Conservation (phyloP, 2,888 invertebrate genomes). For the Napeogenes sylphis region DNA sequence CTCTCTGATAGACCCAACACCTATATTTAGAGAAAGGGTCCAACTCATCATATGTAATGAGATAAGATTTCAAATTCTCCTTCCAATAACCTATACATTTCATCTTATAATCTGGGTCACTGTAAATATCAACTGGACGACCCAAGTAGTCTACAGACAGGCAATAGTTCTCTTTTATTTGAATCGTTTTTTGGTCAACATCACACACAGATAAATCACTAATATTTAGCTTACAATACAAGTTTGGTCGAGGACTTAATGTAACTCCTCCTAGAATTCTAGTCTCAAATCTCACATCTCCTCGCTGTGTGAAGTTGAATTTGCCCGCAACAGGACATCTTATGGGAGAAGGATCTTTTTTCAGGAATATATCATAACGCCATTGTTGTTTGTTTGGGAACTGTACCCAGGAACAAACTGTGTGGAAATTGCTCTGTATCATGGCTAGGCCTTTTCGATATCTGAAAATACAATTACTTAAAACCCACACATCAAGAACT, state of each 20-base stretch:
- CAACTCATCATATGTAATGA: slow-evolving; percentile 96
- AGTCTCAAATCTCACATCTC: slow-evolving; percentile 94
- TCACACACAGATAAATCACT: slow-evolving; percentile 98
- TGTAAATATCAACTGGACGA: slow-evolving; percentile 96
- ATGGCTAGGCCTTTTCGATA: slow-evolving; percentile 92
- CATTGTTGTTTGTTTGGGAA: slow-evolving; percentile 90
- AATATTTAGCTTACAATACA: slow-evolving; percentile 94
- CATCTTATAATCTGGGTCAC: slow-evolving; percentile 96
- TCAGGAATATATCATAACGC: slow-evolving; percentile 91
- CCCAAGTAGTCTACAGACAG: slow-evolving; percentile 97
- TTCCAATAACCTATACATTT: slow-evolving; percentile 99
- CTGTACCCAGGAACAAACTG: slow-evolving; percentile 96
- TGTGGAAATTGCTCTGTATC: slow-evolving; percentile 92
- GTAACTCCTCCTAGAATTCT: slow-evolving; percentile 98
- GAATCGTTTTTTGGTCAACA: slow-evolving; percentile 94
- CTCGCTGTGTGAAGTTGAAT: slow-evolving; percentile 94
- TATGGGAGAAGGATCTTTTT: slow-evolving; percentile 93
- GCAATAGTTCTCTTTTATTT: slow-evolving; percentile 97
- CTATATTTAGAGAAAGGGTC: slow-evolving; percentile 97
- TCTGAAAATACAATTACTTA: slow-evolving; percentile 56
- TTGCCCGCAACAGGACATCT: slow-evolving; percentile 98
- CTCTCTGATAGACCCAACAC: slow-evolving; percentile 98
- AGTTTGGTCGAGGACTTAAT: slow-evolving; percentile 92
- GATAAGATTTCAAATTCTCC: slow-evolving; percentile 96
- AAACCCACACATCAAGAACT: background rate